These are phyloP conservation scores for Ochropleura leucogaster DNA, from an alignment of 2,888 invertebrate species.

Conservation along the genomic window DNA sequence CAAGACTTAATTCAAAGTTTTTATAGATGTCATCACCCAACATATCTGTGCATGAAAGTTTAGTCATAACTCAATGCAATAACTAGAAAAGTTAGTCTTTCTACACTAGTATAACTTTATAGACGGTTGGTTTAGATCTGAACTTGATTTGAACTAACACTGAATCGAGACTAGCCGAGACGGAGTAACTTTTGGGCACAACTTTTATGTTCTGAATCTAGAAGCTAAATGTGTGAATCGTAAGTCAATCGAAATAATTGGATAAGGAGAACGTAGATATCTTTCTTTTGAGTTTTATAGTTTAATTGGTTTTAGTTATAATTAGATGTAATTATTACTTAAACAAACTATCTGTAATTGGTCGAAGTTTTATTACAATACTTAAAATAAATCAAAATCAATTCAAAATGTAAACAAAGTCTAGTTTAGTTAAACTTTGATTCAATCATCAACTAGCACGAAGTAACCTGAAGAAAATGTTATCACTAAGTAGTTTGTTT, in stretches of 20 bases:
- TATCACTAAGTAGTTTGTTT: slow-evolving; percentile 46
- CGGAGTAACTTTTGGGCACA: slow-evolving; percentile 27
- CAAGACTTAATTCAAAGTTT: slow-evolving; percentile 33
- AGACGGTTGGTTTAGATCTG: slow-evolving; percentile 52
- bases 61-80: slow-evolving; percentile 49
- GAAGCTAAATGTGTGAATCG: slow-evolving; percentile 1
- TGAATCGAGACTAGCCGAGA: slow-evolving; percentile 20
- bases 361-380: not conserved
- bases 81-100: slow-evolving; percentile 53
- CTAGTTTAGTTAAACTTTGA: slow-evolving; percentile 2
- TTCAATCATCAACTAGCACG: slow-evolving; percentile 8
- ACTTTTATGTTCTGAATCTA: slow-evolving; percentile 40
- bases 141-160: slow-evolving; percentile 43
- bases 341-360: not conserved
- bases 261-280: not conserved
- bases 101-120: slow-evolving; percentile 48
- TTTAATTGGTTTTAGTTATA: not conserved
- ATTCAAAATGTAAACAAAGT: slow-evolving; percentile 14
- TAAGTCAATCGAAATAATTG: slow-evolving; percentile 16
- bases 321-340: not conserved
- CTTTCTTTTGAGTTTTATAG: not conserved
- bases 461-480: slow-evolving; percentile 34
- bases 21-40: slow-evolving; percentile 24
- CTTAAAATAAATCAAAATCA: slow-evolving; percentile 2
- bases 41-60: slow-evolving; percentile 44